Base-by-base conservation (phyloP, 2,797 vertebrate genomes). In the Acrocephalus scirpaceus region DNA sequence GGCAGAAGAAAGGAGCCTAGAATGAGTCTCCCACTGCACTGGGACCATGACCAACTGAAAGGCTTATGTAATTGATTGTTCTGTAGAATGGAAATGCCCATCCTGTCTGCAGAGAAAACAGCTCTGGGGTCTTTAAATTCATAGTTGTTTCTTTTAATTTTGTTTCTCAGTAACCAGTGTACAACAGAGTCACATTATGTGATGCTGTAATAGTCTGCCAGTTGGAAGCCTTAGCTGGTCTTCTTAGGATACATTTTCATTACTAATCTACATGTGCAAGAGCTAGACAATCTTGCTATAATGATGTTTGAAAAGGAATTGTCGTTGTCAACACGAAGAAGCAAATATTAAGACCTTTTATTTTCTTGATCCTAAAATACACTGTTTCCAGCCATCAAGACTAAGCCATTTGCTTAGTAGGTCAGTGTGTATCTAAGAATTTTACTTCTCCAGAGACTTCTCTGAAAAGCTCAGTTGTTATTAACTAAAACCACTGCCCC, bases 201-300 rank as follows among this genome's bases (percentile, higher is more conserved):
- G 69, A 58, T 85, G 58, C 66, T 77, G 60, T 80, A 96, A 91
- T 80, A 79, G 8, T 32, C 51, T 92, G 57, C 90, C 92, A 65
- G 65, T 72, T 92, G 90, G 54, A 97, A 95, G 58, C 40, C 30
- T 90, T 86, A 78, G 6, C 3, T 54, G 54, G 25, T 74, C 69
- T 88, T 95, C 72, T 86, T 82, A 58, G 54, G 54, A 78, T 88
- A 78, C 23, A 50, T 89, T 92, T 88, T 97, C 47, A 79, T 85
- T 87, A 92, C 81, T 71, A 94, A 92, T 62, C 60, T 95, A 40
- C 91, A 87, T 92, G 54, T 75, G 72, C 70, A 94, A 94, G 93
- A 90, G 51, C 54, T 86, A 86, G 78, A 72, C n/a, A 54, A 36
- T 71, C 74, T 90, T 13, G 29, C 66, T 38, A 5, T 67, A 67